These are phyloP conservation scores for Lophura nycthemera DNA, from an alignment of 2,113 vertebrate species.

Conservation along the genomic window DNA sequence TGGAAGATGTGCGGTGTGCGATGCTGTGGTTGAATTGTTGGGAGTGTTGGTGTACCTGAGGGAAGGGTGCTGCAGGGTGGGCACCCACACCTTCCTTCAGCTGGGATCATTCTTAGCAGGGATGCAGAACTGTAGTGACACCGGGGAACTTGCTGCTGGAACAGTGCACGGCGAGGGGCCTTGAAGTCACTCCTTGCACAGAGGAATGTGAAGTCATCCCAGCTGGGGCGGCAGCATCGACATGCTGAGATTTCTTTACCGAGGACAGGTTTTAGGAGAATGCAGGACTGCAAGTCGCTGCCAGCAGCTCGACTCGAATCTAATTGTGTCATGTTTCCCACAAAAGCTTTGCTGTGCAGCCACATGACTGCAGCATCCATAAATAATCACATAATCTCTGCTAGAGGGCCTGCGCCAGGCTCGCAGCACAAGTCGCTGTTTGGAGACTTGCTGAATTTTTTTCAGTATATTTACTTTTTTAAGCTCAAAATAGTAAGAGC, in stretches of 20 bases:
- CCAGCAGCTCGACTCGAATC: not conserved
- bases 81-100: not conserved
- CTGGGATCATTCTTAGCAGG: not conserved
- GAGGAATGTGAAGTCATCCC: not conserved
- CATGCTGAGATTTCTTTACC: not conserved
- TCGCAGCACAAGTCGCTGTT: not conserved
- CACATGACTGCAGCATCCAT: slow-evolving; percentile 73
- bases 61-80: not conserved
- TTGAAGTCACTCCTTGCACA: not conserved
- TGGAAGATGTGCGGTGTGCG: not conserved
- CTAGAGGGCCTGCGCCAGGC: slow-evolving; percentile 28
- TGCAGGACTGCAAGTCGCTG: not conserved
- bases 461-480: not conserved
- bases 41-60: not conserved
- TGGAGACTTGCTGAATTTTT: not conserved
- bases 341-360: slow-evolving; percentile 58
- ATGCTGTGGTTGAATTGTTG: not conserved
- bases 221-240: rapidly evolving
- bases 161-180: rapidly evolving
- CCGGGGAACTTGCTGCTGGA: not conserved
- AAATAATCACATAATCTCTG: slow-evolving; percentile 74
- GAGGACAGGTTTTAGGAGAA: slow-evolving; percentile 11
- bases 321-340: slow-evolving; percentile 57
- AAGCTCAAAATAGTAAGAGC: not conserved
- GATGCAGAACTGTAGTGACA: not conserved